Conservation (phyloP, 2,888 invertebrate genomes). For the Apocheima hispidaria region DNA sequence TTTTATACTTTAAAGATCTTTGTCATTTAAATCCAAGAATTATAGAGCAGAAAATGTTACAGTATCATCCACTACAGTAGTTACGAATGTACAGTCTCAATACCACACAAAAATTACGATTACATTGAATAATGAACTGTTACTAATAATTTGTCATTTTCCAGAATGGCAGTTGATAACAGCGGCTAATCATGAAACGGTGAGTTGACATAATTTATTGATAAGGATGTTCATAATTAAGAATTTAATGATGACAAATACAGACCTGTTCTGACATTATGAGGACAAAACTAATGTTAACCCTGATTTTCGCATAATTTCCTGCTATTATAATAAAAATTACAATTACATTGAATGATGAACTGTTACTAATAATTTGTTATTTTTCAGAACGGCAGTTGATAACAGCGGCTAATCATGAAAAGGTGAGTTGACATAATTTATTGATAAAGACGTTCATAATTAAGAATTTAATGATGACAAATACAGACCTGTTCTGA, state of each 20-base stretch:
- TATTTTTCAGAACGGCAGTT: background rate
- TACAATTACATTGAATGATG: too few relatives aligned
- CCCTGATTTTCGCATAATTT: conserved; percentile 39
- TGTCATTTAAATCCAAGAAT: too few relatives aligned
- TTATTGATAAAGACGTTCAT: background rate
- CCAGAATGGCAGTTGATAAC: background rate
- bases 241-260: conserved; percentile 55
- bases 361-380: too few relatives aligned
- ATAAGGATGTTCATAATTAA: background rate
- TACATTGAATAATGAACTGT: too few relatives aligned
- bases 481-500: conserved; percentile 75
- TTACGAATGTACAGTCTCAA: background rate
- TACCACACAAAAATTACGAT: background rate
- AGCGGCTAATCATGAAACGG: background rate
- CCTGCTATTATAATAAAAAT: background rate
- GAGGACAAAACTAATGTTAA: conserved; percentile 54
- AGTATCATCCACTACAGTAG: too few relatives aligned
- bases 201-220: background rate
- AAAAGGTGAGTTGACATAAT: background rate
- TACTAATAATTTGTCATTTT: background rate
- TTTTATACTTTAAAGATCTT: too few relatives aligned
- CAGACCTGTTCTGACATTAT: conserved; percentile 76
- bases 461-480: too few relatives aligned
- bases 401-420: background rate
- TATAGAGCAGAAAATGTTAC: too few relatives aligned